Base-by-base conservation (phyloP, 2,888 invertebrate genomes). In the Pheosia gnoma region DNA sequence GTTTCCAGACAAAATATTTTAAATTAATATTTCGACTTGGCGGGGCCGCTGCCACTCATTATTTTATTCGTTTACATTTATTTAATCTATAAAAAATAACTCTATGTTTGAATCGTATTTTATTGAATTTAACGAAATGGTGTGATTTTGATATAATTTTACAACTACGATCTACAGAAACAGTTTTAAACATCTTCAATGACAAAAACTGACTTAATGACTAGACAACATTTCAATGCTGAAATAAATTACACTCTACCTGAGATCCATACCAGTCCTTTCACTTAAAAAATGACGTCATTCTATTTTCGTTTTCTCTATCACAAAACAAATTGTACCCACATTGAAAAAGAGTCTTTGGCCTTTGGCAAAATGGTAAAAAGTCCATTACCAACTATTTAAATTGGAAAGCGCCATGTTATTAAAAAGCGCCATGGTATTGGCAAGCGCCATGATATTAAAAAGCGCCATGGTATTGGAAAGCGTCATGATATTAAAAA, bases 251-350 rank as follows among this genome's bases (percentile, higher is more conserved):
- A 56, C 59, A 51, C 47, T 59, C 45, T 59, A 62, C 25, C 57
- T 74, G 72, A 74, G 72, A 72, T 74, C 72, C 68, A 63, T 63
- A 43, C 59, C 58, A 56, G 47, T 54, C 59, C 37, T 37, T n/a
- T 45, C 53, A 49, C 5, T 41, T 56, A 13, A 41, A 41, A 41
- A 56, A 25, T 56, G 39, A 41, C 55, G 37, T 41, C 11, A 49
- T 57, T 61, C 61, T 59, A 61, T 64, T 69, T 53, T 61, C 61
- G 61, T 61, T 64, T 69, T 53, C 59, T 47, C 57, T 76, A 70
- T 74, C 71, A 76, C 77, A 66, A 66, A 69, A 51, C 60, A 63
- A 61, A 25, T 25, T 25, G 25, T 47, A 60, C 53, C 65, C 65
- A 37, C 4, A 3, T 37, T 53, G 11, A 43, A 43, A 9, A 43